Conservation (phyloP, 1,140 invertebrate species). For the Acyrthosiphon pisum region DNA sequence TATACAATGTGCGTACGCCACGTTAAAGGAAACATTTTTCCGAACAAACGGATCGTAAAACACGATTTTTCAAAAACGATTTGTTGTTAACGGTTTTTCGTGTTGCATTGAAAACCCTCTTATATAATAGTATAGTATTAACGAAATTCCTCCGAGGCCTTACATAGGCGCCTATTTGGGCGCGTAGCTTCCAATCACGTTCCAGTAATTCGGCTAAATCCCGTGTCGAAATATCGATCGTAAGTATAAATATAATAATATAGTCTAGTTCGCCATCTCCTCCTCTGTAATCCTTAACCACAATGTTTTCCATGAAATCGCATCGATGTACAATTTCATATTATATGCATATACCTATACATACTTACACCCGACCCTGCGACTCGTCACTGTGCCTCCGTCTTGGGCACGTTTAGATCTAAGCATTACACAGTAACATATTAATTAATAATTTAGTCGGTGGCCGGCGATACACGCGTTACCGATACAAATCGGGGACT, state of each 20-base stretch:
- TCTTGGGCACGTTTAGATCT: neutral
- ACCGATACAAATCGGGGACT: neutral
- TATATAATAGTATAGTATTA: neutral
- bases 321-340: neutral
- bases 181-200: neutral
- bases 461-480: neutral
- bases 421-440: neutral
- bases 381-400: neutral
- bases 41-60: neutral
- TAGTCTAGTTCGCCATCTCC: neutral
- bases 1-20: neutral
- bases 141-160: neutral
- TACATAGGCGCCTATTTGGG: neutral
- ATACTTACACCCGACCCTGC: no score
- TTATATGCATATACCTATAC: neutral
- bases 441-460: neutral
- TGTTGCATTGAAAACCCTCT: neutral
- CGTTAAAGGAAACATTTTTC: neutral
- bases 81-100: neutral
- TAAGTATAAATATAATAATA: neutral
- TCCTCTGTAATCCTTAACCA: neutral
- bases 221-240: neutral
- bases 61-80: neutral
- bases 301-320: neutral
- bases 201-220: neutral